Evolutionary conservation across 1,140 invertebrate species (phyloP).

Genomic region (Megalonaias nervosa): DNA sequence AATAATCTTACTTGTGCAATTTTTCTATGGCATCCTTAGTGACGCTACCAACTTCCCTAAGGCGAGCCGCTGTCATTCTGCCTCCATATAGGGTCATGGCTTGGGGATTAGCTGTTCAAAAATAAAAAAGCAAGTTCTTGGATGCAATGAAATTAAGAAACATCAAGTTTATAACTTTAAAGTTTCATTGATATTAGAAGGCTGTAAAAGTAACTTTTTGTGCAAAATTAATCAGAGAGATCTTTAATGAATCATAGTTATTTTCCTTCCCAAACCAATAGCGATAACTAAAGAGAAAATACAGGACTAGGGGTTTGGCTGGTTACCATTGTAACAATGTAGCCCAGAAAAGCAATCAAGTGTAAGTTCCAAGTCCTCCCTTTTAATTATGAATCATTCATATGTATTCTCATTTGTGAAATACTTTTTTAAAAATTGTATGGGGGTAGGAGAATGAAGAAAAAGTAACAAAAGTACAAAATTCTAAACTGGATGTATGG

Average conservation of each 20-base stretch:
- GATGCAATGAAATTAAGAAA: not conserved
- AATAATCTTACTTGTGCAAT: conserved; percentile 78
- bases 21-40: conserved; percentile 82
- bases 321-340: no score
- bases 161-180: not conserved
- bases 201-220: not conserved
- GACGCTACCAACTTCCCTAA: conserved; percentile 73
- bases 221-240: not conserved
- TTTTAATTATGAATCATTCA: no score
- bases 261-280: not conserved
- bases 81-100: conserved; percentile 65
- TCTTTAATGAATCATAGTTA: not conserved
- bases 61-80: conserved; percentile 63
- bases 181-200: not conserved
- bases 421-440: no score
- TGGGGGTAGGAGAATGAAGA: no score
- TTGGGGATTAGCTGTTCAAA: conserved; percentile 52
- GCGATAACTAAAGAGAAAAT: not conserved
- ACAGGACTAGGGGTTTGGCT: no score
- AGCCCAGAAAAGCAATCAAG: no score
- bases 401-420: no score
- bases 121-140: not conserved
- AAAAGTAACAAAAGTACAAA: no score
- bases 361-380: no score
- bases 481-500: no score